Evolutionary conservation across 2,888 invertebrate genomes (phyloP), one percentile per base, ranked within the genome.

Genomic region (Xylocampa areola): DNA sequence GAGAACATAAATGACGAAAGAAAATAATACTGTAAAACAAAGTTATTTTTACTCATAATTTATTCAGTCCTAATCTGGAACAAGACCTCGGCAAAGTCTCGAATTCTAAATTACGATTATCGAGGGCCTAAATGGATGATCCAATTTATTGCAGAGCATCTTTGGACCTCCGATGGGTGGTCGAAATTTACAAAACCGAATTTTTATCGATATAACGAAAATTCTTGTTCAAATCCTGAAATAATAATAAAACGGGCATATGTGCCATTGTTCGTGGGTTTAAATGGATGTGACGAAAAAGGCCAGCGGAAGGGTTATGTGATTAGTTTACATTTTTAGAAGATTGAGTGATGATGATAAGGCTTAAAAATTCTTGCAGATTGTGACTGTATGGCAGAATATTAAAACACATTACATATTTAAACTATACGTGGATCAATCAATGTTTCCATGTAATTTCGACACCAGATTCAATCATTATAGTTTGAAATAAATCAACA

Each of bases 241-340:
- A 68, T 55, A 53, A 64, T 52, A 49, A 60, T 67, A 72, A 57
- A 65, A 59, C 10, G 17, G 32, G 43, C 35, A 61, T 49, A 36
- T 48, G 11, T 55, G 32, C 52, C 41, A 55, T 67, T 74, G 73
- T 72, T 69, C 51, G 69, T 67, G 67, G 64, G 66, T 19, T 55
- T 51, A 63, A 51, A 36, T 50, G 41, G 55, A 53, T 60, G 37
- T 32, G 14, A 44, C 55, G 4, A 59, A 68, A 60, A 64, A 58
- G 40, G 54, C 11, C 37, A 10, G 51, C 14, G 44, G 60, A 67
- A 54, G 60, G 51, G 35, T 65, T 32, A 27, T 33, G 32, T 49
- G 49, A 62, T 68, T 55, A 37, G 29, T 67, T 14, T 16, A 30
- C 23, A 44, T 37, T 40, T 23, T 4, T 32, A 0, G 13, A 27